These are phyloP conservation scores for Holotrichia oblita DNA, from an alignment of 1,140 invertebrate species.

Conservation along the genomic window DNA sequence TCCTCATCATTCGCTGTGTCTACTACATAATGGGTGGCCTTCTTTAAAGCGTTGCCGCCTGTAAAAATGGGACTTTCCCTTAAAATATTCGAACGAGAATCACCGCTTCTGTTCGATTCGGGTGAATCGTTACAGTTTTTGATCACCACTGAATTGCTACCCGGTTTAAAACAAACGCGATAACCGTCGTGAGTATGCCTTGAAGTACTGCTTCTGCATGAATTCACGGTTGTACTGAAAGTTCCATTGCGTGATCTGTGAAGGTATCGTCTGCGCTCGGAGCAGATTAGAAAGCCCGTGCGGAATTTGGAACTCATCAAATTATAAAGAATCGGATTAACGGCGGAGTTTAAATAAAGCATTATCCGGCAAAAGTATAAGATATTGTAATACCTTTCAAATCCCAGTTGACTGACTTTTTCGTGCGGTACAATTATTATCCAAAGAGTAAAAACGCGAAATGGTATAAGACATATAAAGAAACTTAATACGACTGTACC, in stretches of 20 bases:
- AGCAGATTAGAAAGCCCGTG: conserved; percentile 76
- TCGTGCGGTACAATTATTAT: conserved; percentile 74
- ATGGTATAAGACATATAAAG: conserved; percentile 87
- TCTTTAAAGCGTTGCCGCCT: background rate
- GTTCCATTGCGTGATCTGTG: conserved; percentile 57
- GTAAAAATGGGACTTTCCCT: conserved; percentile 41
- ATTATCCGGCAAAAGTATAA: conserved; percentile 86
- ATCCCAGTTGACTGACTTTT: conserved; percentile 67
- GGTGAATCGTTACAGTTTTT: conserved; percentile 53
- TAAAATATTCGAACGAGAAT: conserved; percentile 49
- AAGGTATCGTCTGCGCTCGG: conserved; percentile 60
- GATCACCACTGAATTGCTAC: conserved; percentile 54
- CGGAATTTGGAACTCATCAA: conserved; percentile 88
- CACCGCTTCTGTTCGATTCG: conserved; percentile 51
- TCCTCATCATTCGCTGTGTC: background rate
- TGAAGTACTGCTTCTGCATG: conserved; percentile 64
- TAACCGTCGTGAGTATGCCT: conserved; percentile 55
- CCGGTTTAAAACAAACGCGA: conserved; percentile 54
- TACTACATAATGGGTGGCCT: background rate
- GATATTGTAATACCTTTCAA: conserved; percentile 80
- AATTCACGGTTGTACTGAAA: conserved; percentile 65
- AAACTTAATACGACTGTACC: conserved; percentile 85
- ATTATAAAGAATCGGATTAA: conserved; percentile 86
- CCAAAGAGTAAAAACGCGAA: conserved; percentile 84
- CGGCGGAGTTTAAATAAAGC: conserved; percentile 84